Evolutionary conservation across 2,888 invertebrate species (phyloP).

Genomic region (Argynnis bischoffii): DNA sequence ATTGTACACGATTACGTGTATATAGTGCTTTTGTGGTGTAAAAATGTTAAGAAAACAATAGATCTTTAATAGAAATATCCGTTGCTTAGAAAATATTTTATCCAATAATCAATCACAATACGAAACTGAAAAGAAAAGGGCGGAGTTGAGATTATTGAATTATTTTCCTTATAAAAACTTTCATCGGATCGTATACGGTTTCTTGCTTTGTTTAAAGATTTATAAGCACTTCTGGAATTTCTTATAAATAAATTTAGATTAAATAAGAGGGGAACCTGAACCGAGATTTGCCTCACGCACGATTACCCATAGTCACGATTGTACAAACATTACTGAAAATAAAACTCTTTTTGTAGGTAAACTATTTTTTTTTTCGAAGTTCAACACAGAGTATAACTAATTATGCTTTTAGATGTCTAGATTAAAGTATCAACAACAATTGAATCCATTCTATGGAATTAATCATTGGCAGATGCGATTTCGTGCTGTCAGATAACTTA

Average conservation of each 20-base stretch:
- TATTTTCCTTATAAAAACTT: constrained; percentile 1
- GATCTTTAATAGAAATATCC: background rate
- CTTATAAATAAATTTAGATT: constrained; percentile 11
- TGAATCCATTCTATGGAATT: background rate
- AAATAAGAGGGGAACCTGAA: constrained; percentile 45
- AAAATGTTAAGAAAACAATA: constrained; percentile 14
- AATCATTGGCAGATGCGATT: background rate
- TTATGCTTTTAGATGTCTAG: no score
- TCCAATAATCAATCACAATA: constrained; percentile 1
- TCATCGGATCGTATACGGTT: background rate
- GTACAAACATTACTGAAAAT: constrained; percentile 48
- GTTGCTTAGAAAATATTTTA: background rate
- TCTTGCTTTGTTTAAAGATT: constrained; percentile 13
- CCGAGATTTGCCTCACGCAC: constrained; percentile 72
- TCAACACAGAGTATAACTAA: background rate
- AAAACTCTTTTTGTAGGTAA: constrained; percentile 45
- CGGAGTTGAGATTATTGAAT: background rate
- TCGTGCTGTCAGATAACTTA: background rate
- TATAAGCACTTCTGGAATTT: constrained; percentile 4
- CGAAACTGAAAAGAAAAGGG: background rate
- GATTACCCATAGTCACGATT: constrained; percentile 67
- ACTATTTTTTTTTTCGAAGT: constrained; percentile 14
- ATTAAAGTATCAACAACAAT: no score
- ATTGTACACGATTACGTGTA: constrained; percentile 8
- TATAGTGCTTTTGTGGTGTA: background rate